Conservation (phyloP, 2,797 vertebrate genomes). For the Bryconaethiops microstoma region DNA sequence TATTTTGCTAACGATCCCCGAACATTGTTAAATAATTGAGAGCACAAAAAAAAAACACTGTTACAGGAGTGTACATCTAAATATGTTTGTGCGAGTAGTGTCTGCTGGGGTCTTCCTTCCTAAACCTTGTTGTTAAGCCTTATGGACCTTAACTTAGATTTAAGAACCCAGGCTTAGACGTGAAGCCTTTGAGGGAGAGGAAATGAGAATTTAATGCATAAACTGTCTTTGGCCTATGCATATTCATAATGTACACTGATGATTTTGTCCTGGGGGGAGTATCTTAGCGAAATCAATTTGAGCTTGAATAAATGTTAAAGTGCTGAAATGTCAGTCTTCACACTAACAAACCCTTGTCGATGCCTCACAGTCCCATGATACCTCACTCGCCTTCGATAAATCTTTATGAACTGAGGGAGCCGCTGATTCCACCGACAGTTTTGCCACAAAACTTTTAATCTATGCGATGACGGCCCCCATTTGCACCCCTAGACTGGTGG, state of each 20-base stretch:
- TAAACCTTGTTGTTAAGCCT: background rate
- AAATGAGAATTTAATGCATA: background rate
- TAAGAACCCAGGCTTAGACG: background rate
- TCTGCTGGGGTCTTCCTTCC: background rate
- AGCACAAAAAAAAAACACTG: too few relatives aligned
- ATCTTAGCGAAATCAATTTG: conserved; percentile 17
- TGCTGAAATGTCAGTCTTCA: conserved; percentile 23
- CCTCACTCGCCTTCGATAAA: conserved; percentile 15
- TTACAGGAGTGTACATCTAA: background rate
- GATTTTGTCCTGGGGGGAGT: conserved; percentile 33
- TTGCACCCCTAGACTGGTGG: background rate
- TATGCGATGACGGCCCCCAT: background rate
- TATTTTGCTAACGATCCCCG: conserved; percentile 22
- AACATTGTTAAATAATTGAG: conserved; percentile 22
- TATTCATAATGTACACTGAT: conserved; percentile 28
- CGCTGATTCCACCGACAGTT: conserved; percentile 28
- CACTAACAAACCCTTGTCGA: conserved; percentile 19
- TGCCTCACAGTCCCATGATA: background rate
- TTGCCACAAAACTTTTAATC: conserved; percentile 6
- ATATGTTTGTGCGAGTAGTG: conserved; percentile 5
- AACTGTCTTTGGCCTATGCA: conserved; percentile 4
- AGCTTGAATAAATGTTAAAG: conserved; percentile 12
- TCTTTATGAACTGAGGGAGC: conserved; percentile 21
- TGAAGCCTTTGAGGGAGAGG: background rate
- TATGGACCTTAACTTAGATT: background rate